These are phyloP conservation scores for Ceratotherium simum DNA, from an alignment of 2,113 vertebrate species.

Conservation along the genomic window DNA sequence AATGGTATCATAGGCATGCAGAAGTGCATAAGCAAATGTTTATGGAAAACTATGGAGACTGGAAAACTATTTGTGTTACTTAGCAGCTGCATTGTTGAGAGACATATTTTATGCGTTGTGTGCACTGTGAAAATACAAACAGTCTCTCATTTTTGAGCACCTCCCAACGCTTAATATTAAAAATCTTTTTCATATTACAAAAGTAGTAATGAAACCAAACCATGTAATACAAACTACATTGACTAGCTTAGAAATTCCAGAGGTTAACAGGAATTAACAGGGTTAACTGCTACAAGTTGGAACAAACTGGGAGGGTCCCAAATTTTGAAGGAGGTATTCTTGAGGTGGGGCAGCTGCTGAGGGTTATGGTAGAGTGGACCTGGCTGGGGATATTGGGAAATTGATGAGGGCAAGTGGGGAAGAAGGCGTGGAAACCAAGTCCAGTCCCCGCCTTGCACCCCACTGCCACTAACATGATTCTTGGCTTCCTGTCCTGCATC, in stretches of 20 bases:
- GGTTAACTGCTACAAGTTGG: constrained; percentile 15
- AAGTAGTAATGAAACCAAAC: constrained; percentile 42
- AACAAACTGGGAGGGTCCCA: neutral
- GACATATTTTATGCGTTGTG: constrained; percentile 63
- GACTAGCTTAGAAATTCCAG: constrained; percentile 39
- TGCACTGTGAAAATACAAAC: constrained; percentile 35
- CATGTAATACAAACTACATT: constrained; percentile 5
- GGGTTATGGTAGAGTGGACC: neutral
- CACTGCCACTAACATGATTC: neutral
- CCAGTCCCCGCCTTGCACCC: neutral
- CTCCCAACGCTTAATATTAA: constrained; percentile 47
- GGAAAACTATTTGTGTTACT: constrained; percentile 61
- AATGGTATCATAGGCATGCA: constrained; percentile 50
- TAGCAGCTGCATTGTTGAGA: constrained; percentile 58
- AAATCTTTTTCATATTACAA: constrained; percentile 36
- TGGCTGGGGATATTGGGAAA: neutral
- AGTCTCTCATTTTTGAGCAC: constrained; percentile 26
- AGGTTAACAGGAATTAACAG: neutral
- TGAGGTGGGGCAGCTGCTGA: neutral
- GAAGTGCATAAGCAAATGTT: constrained; percentile 40
- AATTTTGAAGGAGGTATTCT: neutral
- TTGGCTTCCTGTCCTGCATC: neutral
- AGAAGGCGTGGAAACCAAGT: neutral
- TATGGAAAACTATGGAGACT: neutral
- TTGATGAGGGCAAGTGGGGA: neutral